A percentile compares a stretch with the other conserved stretches of the same genome.
Conservation (phyloP, 2,797 vertebrate genomes). For the Epinephelus awoara region DNA sequence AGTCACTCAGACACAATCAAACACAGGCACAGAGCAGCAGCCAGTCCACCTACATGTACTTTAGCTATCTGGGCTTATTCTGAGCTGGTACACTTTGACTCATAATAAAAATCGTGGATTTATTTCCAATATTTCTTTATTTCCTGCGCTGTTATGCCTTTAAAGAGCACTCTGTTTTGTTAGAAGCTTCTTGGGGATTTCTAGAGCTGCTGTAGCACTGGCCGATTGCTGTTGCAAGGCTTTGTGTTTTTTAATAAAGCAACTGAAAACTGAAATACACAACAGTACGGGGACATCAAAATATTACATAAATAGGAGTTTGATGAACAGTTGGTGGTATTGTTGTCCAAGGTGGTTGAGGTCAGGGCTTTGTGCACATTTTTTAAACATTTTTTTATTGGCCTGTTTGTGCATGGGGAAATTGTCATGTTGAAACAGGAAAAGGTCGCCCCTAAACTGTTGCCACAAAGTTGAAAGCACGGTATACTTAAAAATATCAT, state of each 20-base stretch:
- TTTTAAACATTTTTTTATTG: no score
- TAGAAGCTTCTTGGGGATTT: slow-evolving; percentile 19
- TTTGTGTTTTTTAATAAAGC: slow-evolving; percentile 11
- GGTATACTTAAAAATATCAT: no score
- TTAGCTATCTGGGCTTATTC: slow-evolving; percentile 21
- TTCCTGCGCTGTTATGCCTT: not conserved
- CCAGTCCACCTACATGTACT: slow-evolving; percentile 12
- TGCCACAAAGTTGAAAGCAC: no score
- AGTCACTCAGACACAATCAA: not conserved
- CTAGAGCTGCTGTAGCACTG: not conserved
- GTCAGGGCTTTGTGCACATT: no score
- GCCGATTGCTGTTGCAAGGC: not conserved
- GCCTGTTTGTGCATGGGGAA: no score
- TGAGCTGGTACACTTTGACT: slow-evolving; percentile 11
- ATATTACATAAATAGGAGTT: no score
- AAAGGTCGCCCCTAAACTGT: no score
- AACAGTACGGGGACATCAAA: not conserved
- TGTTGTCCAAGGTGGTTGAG: no score
- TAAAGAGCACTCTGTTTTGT: not conserved
- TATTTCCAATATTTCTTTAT: slow-evolving; percentile 8
- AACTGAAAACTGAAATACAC: not conserved
- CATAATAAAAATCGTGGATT: slow-evolving; percentile 3
- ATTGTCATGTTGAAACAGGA: no score
- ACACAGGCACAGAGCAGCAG: slow-evolving; percentile 3
- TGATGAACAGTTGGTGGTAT: no score